phyloP scores from a whole-genome alignment of 2,888 invertebrate genomes.

The Conops quadrifasciatus region DNA sequence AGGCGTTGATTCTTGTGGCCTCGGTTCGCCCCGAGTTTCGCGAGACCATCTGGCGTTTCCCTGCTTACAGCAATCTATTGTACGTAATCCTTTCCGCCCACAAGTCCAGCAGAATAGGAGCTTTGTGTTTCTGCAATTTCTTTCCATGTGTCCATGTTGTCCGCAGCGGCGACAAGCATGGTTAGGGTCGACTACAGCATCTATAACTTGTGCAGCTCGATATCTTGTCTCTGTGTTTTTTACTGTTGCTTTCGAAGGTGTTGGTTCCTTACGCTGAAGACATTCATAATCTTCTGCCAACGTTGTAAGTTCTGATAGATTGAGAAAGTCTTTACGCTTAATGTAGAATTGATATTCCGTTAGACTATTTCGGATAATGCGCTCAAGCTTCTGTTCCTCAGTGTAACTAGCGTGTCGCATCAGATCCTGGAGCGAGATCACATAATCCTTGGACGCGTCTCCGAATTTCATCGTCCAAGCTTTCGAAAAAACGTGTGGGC shows the following conservation, averaged over 20 bases:
- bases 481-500: conserved; percentile 3
- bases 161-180: conserved; percentile 6
- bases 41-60: conserved; percentile 20
- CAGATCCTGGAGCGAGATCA: conserved; percentile 1
- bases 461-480: conserved; percentile 1
- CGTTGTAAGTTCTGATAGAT: background rate
- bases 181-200: background rate
- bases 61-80: conserved; percentile 11
- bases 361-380: conserved; percentile 11
- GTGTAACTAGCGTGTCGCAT: conserved; percentile 1
- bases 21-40: background rate
- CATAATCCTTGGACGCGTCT: conserved; percentile 11
- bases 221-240: background rate
- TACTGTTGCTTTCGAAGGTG: background rate
- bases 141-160: conserved; percentile 9
- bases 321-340: conserved; percentile 10
- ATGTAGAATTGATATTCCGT: conserved; percentile 30
- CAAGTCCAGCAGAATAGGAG: conserved; percentile 16
- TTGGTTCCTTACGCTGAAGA: background rate
- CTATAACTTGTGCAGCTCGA: background rate
- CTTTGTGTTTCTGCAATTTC: no score
- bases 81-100: background rate
- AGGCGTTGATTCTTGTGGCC: background rate
- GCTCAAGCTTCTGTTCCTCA: conserved; percentile 25
- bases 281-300: conserved; percentile 22